These are phyloP conservation scores for Kryptopterus vitreolus DNA, from an alignment of 2,797 vertebrate species.

Conservation along the genomic window DNA sequence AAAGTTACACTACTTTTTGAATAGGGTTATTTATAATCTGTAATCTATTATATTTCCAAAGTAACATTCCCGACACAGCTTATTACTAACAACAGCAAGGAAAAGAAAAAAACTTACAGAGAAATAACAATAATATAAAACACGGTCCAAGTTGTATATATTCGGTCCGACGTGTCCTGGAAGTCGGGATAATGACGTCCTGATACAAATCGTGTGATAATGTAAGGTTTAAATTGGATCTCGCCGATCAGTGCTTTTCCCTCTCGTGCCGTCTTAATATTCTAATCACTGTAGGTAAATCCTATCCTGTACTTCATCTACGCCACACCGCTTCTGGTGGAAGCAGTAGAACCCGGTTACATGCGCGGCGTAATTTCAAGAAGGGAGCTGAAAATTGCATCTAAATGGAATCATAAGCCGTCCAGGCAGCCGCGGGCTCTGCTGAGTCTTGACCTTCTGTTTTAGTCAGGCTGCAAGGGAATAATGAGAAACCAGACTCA, in stretches of 20 bases:
- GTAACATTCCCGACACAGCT: no score
- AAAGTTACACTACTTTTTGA: no score
- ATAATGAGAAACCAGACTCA: conserved; percentile 74
- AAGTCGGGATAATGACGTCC: not conserved
- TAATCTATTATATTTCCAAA: no score
- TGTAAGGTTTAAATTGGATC: conserved; percentile 10
- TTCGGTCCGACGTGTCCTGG: not conserved
- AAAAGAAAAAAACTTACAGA: no score
- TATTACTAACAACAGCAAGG: not conserved
- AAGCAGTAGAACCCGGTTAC: conserved; percentile 59
- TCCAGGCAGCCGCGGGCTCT: conserved; percentile 68
- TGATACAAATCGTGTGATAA: not conserved
- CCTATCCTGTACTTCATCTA: conserved; percentile 27
- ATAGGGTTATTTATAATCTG: no score
- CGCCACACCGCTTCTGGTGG: conserved; percentile 4
- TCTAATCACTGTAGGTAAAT: conserved; percentile 21
- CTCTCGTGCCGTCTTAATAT: conserved; percentile 24
- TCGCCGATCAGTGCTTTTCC: not conserved
- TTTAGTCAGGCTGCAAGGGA: conserved; percentile 71
- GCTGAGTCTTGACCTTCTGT: conserved; percentile 77
- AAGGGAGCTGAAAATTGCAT: conserved; percentile 71
- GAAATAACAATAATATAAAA: not conserved
- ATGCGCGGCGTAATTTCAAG: conserved; percentile 60
- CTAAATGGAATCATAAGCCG: conserved; percentile 73
- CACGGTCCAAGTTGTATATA: not conserved